A percentile compares a stretch with the other conserved stretches of the same genome.
These are phyloP conservation scores for Mesochorus sp. DNA, from an alignment of 2,888 invertebrate genomes.

Conservation along the genomic window DNA sequence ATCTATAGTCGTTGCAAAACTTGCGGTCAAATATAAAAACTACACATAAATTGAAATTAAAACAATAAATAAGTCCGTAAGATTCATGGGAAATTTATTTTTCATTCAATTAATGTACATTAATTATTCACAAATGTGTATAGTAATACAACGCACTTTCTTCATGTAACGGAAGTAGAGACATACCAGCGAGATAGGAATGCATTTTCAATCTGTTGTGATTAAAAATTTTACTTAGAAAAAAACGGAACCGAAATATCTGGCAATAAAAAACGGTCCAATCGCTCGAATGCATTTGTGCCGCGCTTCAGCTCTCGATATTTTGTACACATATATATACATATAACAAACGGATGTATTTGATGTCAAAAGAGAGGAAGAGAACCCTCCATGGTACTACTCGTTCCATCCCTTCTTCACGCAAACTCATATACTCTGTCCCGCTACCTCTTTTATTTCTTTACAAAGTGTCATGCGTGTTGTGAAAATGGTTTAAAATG, in stretches of 20 bases:
- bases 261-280: neutral
- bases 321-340: neutral
- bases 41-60: neutral
- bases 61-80: neutral
- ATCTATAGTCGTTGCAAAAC: neutral
- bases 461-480: conserved; percentile 32
- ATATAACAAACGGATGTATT: conserved; percentile 28
- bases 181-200: no score
- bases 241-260: neutral
- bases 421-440: neutral
- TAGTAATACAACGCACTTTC: neutral
- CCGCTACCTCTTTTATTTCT: neutral
- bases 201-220: neutral
- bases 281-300: conserved; percentile 15
- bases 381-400: neutral
- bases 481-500: conserved; percentile 44
- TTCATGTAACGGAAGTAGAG: no score
- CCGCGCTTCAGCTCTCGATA: conserved; percentile 4
- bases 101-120: neutral
- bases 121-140: neutral
- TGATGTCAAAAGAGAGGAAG: conserved; percentile 9
- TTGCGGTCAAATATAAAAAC: neutral
- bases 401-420: conserved; percentile 15
- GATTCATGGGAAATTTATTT: neutral
- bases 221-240: neutral